Base-by-base conservation (phyloP, 2,888 invertebrate genomes). In the Amphipyra tragopoginis region DNA sequence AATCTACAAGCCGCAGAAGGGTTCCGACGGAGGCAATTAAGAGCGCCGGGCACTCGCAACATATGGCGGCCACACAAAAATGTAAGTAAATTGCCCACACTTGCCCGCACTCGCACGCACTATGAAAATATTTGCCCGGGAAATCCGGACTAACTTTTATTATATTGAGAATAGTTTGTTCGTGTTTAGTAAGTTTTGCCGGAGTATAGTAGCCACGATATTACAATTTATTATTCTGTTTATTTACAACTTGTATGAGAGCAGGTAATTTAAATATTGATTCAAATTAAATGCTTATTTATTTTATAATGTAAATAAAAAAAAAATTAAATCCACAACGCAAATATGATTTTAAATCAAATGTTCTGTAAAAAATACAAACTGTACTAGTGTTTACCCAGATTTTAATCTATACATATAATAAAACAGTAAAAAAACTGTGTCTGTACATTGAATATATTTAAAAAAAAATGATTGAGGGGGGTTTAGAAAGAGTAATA, bases 1-100 rank as follows among this genome's bases (percentile, higher is more conserved):
- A 70, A 71, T 67, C 74, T 77, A 69, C 72, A 72, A 69, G 72
- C 78, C 82, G 70, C 84, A 83, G 81, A 83, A 83, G 83, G 83
- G 78, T 78, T 74, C 77, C 72, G 55, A 77, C 79, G 67, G 74
- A 81, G 79, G 83, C 83, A 86, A 86, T 86, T 86, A 86, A 82
- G 83, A 77, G 74, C 72, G 70, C 66, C 75, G 64, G 71, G 70
- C 58, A 67, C 73, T 70, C 65, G 78, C 74, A 80, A 80, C 86
- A 85, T 80, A 81, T 86, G 85, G 81, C 50, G 33, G 57, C 72
- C 76, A 76, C 65, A 81, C 80, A 84, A 82, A 84, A 84, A 81
- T 84, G 76, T 83, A 75, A 79, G 79, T 76, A 80, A 72, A 79
- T 79, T 78, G 75, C 63, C 75, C 53, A 57, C 70, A 69, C 57